Evolutionary conservation across 1,140 invertebrate species (phyloP), one percentile per base, ranked within the genome.

Genomic region (Microvelia longipes): DNA sequence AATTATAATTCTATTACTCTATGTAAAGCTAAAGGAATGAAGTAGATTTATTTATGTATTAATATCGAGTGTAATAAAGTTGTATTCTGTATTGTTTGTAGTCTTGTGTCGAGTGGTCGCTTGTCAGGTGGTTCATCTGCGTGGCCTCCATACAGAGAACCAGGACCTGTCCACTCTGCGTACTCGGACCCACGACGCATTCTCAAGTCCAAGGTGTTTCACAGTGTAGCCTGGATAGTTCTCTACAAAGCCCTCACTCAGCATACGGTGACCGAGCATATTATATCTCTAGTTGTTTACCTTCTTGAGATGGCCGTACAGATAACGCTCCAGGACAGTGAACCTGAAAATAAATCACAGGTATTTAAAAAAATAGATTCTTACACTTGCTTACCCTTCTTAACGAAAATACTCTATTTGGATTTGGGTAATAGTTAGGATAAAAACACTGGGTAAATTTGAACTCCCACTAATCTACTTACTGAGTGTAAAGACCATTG

Each of bases 141-240:
- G 0, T 94, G 92, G 92, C 91, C 92, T 60, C 92, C 92, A 0
- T 93, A 90, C 77, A 81, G 90, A 67, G 81, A 88, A 61, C 91
- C 92, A 2, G 78, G 83, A 26, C 80, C 84, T 2, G 84, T 87
- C 1, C 83, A 85, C 28, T 76, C 81, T 1, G 84, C 86, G 1
- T 93, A 91, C 71, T 83, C 83, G 67, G 89, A 92, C 80, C 88
- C 91, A 2, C 80, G 88, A 30, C 80, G 84, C 63, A 84, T 88
- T 24, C 77, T 94, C 2, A 85, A 87, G 68, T 88, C 88, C 29
- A 87, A 88, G 75, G 87, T 93, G 28, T 90, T 96, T 79, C 93
- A 96, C 79, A 88, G 90, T 25, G 86, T 93, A 71, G 83, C 92
- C 60, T 87, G 95, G 72, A 87, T 89, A 61, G 88, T 95, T 70